Percentiles rank a stretch among this genome's conserved stretches.
Evolutionary conservation across 2,797 vertebrate genomes (phyloP).

Genomic region (Gymnodraco acuticeps): DNA sequence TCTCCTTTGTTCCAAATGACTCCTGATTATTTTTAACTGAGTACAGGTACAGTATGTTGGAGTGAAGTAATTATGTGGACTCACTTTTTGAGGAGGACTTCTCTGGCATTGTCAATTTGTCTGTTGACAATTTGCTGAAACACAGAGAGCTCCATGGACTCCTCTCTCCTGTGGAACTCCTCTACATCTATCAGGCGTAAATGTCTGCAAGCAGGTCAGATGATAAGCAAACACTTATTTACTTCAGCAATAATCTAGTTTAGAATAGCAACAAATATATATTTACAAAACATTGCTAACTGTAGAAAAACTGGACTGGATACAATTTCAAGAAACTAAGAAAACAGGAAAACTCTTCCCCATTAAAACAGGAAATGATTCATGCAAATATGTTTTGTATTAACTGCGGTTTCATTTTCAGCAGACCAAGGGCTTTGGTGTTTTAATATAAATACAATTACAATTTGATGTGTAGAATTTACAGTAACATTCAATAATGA

Average conservation of each 20-base stretch:
- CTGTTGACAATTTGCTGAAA: conserved; percentile 85
- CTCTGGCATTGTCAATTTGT: conserved; percentile 85
- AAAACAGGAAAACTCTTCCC: neutral
- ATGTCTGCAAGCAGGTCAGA: conserved; percentile 77
- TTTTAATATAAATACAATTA: neutral
- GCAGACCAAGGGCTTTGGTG: neutral
- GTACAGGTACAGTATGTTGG: neutral
- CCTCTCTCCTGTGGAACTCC: conserved; percentile 83
- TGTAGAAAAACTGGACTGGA: neutral
- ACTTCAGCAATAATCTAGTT: neutral
- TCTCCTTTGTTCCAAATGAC: neutral
- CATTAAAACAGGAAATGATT: conserved; percentile 3
- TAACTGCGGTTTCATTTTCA: neutral
- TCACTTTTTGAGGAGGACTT: conserved; percentile 86
- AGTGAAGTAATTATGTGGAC: conserved; percentile 12
- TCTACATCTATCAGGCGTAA: conserved; percentile 87
- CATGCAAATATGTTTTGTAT: neutral
- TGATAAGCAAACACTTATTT: neutral
- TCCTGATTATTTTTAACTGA: neutral
- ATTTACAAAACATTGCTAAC: no score
- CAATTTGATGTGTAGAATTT: neutral
- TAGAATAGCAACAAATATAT: neutral
- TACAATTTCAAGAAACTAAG: neutral
- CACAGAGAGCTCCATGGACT: conserved; percentile 86
- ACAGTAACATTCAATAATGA: neutral